phyloP scores from a whole-genome alignment of 2,113 vertebrate species.

The Martes martes region DNA sequence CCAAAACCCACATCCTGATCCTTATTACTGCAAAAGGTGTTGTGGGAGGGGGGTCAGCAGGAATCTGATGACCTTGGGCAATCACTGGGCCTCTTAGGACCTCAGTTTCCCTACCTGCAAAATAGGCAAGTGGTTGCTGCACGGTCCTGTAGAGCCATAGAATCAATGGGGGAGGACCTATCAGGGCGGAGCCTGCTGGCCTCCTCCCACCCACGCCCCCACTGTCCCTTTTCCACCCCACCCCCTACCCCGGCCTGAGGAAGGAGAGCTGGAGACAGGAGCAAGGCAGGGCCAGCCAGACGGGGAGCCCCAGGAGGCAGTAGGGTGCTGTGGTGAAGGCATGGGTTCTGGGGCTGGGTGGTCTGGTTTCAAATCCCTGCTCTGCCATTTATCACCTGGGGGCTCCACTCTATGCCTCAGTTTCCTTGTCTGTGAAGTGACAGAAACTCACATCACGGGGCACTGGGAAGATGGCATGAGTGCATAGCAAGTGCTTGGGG shows the following conservation, averaged over 20 bases:
- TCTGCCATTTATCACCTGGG: neutral
- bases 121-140: neutral
- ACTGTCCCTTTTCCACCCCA: neutral
- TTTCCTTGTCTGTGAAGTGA: neutral
- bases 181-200: neutral
- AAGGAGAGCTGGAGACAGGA: neutral
- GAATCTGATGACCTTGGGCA: neutral
- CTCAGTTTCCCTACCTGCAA: neutral
- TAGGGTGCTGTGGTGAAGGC: neutral
- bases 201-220: no score
- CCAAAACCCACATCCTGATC: neutral
- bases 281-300: neutral
- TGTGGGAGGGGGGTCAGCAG: no score
- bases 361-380: neutral
- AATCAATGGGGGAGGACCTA: neutral
- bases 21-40: neutral
- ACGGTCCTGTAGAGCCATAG: no score
- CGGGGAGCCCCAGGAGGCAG: neutral
- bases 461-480: neutral
- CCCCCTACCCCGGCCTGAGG: neutral
- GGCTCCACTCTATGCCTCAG: neutral
- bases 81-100: neutral
- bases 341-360: neutral
- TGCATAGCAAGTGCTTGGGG: neutral
- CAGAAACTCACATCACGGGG: accelerated